phyloP scores from a whole-genome alignment of 2,888 invertebrate genomes.

The Sesamia inferens region DNA sequence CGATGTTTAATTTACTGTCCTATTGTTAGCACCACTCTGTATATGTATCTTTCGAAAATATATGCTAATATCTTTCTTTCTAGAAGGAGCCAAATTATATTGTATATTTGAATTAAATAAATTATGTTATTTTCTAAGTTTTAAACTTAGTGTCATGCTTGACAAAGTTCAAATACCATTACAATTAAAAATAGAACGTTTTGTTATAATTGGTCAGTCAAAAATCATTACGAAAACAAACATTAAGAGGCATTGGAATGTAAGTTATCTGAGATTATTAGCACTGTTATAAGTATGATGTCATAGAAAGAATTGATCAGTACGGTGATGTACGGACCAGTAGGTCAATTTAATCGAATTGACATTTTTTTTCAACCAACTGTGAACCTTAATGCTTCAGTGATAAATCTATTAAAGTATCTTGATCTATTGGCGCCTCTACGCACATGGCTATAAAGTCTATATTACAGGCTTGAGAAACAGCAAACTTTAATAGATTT shows the following conservation, averaged over 20 bases:
- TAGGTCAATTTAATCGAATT: too few species aligned
- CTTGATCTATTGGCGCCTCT: too few species aligned
- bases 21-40: too few species aligned
- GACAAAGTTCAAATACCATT: not conserved
- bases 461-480: not conserved
- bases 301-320: not conserved
- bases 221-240: not conserved
- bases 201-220: not conserved
- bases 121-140: too few species aligned
- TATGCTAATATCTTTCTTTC: not conserved
- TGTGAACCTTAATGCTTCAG: too few species aligned
- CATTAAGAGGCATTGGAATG: not conserved
- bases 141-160: not conserved
- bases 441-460: not conserved
- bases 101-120: not conserved
- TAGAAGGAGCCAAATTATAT: conserved; percentile 19
- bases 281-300: not conserved
- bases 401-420: too few species aligned
- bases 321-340: not conserved
- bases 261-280: not conserved
- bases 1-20: too few species aligned
- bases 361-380: too few species aligned
- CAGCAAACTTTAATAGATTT: not conserved
- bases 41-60: conserved; percentile 23
- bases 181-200: not conserved